A percentile compares a stretch with the other conserved stretches of the same genome.
phyloP scores from a whole-genome alignment of 2,797 vertebrate species.

The Tangara arthus region DNA sequence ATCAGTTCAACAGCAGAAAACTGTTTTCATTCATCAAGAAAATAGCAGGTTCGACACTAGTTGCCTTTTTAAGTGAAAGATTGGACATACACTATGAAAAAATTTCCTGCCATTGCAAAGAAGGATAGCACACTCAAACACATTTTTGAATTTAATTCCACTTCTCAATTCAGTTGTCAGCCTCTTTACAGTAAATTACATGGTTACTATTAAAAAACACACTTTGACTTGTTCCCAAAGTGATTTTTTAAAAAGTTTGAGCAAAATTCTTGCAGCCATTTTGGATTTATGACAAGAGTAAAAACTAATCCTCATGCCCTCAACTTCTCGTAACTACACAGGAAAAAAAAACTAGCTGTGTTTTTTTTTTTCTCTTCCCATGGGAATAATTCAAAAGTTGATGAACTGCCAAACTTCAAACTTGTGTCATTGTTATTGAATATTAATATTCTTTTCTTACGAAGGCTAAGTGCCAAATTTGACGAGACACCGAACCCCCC shows the following conservation, averaged over 20 bases:
- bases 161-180: constrained; percentile 48
- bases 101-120: constrained; percentile 52
- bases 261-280: constrained; percentile 27
- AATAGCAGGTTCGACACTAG: constrained; percentile 59
- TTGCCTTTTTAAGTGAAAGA: constrained; percentile 68
- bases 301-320: neutral
- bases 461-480: neutral
- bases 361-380: neutral
- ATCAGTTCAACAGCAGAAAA: constrained; percentile 71
- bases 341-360: neutral
- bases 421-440: neutral
- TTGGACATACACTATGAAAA: constrained; percentile 47
- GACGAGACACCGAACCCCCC: neutral
- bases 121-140: constrained; percentile 39
- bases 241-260: constrained; percentile 57
- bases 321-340: neutral
- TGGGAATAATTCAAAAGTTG: neutral
- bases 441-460: neutral
- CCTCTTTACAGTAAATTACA: constrained; percentile 46
- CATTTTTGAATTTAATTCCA: constrained; percentile 59
- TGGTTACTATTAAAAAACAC: constrained; percentile 40
- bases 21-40: constrained; percentile 69
- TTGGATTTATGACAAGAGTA: constrained; percentile 46
- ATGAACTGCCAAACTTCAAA: constrained; percentile 12
- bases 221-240: constrained; percentile 40